Percentiles rank a stretch among this genome's conserved stretches.
These are phyloP conservation scores for Sebastes trivittatus DNA, from an alignment of 2,797 vertebrate genomes.

Conservation along the genomic window DNA sequence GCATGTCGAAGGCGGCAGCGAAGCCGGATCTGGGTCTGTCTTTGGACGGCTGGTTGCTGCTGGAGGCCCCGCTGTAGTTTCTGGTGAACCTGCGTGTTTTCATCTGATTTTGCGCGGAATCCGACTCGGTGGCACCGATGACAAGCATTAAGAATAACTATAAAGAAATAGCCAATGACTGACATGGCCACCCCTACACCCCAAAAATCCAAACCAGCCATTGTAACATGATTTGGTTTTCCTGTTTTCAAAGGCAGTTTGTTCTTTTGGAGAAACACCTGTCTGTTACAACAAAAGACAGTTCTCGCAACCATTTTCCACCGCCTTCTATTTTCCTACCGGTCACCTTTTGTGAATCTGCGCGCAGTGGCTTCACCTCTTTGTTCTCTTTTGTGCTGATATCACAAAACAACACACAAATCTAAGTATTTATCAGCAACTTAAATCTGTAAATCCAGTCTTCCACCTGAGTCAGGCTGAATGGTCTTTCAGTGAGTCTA, in stretches of 20 bases:
- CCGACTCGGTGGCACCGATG: too few relatives aligned
- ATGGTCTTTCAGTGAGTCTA: constrained; percentile 14
- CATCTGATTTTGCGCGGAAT: too few relatives aligned
- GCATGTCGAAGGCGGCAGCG: too few relatives aligned
- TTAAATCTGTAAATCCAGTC: constrained; percentile 32
- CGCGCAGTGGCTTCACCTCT: neutral
- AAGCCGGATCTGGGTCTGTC: too few relatives aligned
- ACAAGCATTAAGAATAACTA: too few relatives aligned
- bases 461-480: constrained; percentile 36
- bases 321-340: neutral
- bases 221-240: neutral
- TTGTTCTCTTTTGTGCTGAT: constrained; percentile 14
- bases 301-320: neutral
- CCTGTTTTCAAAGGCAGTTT: neutral
- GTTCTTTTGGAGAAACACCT: constrained; percentile 4
- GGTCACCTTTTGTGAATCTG: neutral
- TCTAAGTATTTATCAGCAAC: constrained; percentile 33
- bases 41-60: too few relatives aligned
- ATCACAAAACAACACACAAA: constrained; percentile 13
- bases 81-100: too few relatives aligned
- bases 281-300: neutral
- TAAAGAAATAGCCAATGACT: too few relatives aligned
- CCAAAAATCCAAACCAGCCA: neutral
- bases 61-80: too few relatives aligned
- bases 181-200: neutral